These are phyloP conservation scores for Hedya salicella DNA, from an alignment of 2,888 invertebrate species.

Conservation along the genomic window DNA sequence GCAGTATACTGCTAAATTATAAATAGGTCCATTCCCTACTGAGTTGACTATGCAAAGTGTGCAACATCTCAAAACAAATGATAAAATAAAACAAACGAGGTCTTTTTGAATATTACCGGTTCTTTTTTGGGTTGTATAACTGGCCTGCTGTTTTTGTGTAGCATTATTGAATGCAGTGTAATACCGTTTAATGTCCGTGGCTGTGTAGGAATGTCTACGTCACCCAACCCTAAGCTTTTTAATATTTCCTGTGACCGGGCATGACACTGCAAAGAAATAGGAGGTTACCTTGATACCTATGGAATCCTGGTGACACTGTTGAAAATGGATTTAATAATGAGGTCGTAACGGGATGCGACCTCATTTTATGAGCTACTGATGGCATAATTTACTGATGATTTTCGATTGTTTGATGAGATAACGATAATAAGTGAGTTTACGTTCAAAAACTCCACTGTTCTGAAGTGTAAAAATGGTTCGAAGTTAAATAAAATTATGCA, in stretches of 20 bases:
- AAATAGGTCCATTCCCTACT: too few species aligned
- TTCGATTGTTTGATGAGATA: constrained; percentile 3
- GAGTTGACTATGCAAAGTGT: too few species aligned
- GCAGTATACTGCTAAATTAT: too few species aligned
- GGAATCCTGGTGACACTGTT: constrained; percentile 32
- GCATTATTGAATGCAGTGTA: not conserved
- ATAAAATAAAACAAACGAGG: too few species aligned
- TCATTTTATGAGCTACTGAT: constrained; percentile 21
- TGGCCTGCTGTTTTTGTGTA: too few species aligned
- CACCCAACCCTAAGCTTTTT: constrained; percentile 5
- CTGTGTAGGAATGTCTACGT: too few species aligned
- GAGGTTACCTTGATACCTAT: constrained; percentile 37
- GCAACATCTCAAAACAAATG: too few species aligned
- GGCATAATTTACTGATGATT: constrained; percentile 7
- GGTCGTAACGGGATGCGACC: constrained; percentile 17
- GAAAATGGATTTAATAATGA: constrained; percentile 35
- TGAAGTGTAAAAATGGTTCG: not conserved
- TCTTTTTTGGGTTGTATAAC: too few species aligned
- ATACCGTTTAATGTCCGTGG: not conserved
- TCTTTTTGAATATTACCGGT: too few species aligned
- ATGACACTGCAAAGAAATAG: constrained; percentile 43
- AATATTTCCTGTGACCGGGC: constrained; percentile 16
- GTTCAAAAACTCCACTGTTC: not conserved
- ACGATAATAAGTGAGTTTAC: constrained; percentile 9
- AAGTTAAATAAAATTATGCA: too few species aligned